Evolutionary conservation across 2,113 vertebrate species (phyloP), one percentile per base, ranked within the genome.

Genomic region (Motacilla alba): DNA sequence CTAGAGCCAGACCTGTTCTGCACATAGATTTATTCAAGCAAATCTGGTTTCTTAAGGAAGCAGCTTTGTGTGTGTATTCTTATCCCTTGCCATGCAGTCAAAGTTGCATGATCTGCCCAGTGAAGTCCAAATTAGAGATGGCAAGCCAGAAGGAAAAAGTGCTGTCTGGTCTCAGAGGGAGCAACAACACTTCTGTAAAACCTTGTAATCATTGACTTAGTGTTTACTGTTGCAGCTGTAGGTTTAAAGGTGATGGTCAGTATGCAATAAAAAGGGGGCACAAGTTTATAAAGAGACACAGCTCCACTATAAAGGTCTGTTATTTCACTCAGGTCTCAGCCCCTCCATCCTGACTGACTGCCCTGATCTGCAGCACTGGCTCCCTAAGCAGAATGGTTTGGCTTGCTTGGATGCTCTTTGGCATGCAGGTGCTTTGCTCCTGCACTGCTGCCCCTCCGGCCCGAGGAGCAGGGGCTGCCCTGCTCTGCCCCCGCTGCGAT

Each of bases 131-230:
- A 56, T 27, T 50, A 60, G 64, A 93, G 14, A 86, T 22, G 33
- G 44, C 70, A 91, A 92, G 74, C n/a, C 46, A 85, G 46, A 28
- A 67, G 24, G 20, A 90, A 52, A 64, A 93, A 94, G 52, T 27
- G 26, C 13, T 93, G 31, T 76, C 46, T 84, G 28, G 47, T 85
- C 83, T 87, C 81, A 72, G 46, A 76, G 69, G 49, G 47, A 90
- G 83, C 1, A 13, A 30, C 68, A 77, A 10, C 44, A 39, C 33
- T 74, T 86, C 14, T 5, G 7, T 53, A 74, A 88, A 83, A 43
- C 26, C 16, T 74, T 86, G 74, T 96, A 97, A 98, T 93, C 82
- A 96, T 91, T 98, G 85, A 97, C 88, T 89, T 67, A 27, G 15
- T 90, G 41, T 96, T 89, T 72, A 62, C 37, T 68, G 21, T 94